Conservation (phyloP, 2,113 vertebrate genomes). For the Electrona antarctica region DNA sequence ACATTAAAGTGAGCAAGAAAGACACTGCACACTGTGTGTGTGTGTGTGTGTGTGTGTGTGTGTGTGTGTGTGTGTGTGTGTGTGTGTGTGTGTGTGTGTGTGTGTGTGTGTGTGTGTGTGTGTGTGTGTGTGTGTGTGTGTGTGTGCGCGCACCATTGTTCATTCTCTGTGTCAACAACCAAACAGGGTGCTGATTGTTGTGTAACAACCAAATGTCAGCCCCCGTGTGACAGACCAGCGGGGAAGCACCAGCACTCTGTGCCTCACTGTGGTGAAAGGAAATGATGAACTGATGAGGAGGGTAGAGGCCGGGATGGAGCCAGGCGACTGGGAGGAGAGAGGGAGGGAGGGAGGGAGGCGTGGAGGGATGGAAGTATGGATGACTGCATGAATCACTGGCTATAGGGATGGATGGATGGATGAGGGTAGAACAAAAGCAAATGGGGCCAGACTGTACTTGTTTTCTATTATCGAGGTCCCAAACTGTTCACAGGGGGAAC, state of each 20-base stretch:
- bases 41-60: conserved; percentile 26
- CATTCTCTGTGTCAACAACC: conserved; percentile 58
- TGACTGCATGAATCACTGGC: conserved; percentile 4
- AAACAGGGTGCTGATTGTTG: conserved; percentile 65
- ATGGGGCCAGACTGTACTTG: conserved; percentile 58
- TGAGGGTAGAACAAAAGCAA: conserved; percentile 32
- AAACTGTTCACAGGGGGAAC: conserved; percentile 48
- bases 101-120: conserved; percentile 29
- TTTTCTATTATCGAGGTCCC: conserved; percentile 70
- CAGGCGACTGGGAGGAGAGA: not conserved
- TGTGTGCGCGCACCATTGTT: no score
- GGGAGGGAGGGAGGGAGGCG: not conserved
- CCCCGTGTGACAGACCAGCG: conserved; percentile 58
- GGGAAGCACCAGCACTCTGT: conserved; percentile 47
- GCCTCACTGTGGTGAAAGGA: conserved; percentile 33
- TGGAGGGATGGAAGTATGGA: conserved; percentile 22
- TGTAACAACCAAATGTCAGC: conserved; percentile 62
- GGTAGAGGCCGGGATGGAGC: not conserved
- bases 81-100: conserved; percentile 7
- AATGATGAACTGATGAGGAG: conserved; percentile 19
- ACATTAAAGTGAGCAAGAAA: conserved; percentile 76
- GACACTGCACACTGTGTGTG: conserved; percentile 42
- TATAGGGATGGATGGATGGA: conserved; percentile 8
- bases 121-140: no score
- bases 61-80: conserved; percentile 29